Evolutionary conservation across 1,140 invertebrate genomes (phyloP).

Genomic region (Danaus plexippus): DNA sequence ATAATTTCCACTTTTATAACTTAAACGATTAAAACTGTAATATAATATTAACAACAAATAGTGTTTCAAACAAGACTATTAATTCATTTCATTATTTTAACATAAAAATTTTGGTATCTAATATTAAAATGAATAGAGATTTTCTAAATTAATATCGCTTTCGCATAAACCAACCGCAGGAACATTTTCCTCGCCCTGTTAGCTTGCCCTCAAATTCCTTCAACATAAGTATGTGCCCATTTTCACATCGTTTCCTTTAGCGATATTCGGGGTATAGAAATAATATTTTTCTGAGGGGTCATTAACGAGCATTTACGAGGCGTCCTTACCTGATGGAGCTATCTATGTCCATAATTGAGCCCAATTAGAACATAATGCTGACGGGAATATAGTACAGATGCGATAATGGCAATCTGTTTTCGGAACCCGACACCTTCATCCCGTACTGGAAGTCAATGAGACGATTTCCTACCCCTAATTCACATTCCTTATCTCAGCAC

Average conservation of each 20-base stretch:
- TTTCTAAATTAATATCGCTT: slow-evolving; percentile 26
- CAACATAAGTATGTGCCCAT: slow-evolving; percentile 49
- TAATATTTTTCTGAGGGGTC: slow-evolving; percentile 65
- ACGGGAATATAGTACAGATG: slow-evolving; percentile 63
- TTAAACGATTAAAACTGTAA: no score
- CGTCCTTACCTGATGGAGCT: slow-evolving; percentile 59
- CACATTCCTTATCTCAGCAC: slow-evolving; percentile 51
- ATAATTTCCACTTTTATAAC: no score
- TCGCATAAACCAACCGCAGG: slow-evolving; percentile 30
- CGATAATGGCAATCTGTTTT: slow-evolving; percentile 60
- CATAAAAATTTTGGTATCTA: no score
- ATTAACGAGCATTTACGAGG: slow-evolving; percentile 70
- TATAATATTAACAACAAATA: no score
- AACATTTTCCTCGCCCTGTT: slow-evolving; percentile 43
- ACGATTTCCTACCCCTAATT: slow-evolving; percentile 55
- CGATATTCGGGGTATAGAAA: slow-evolving; percentile 54
- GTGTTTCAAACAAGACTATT: no score
- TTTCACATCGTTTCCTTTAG: slow-evolving; percentile 50
- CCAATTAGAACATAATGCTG: slow-evolving; percentile 70
- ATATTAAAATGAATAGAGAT: no score
- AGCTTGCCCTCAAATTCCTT: slow-evolving; percentile 51
- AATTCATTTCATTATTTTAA: no score
- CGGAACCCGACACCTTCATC: slow-evolving; percentile 21
- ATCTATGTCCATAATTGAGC: slow-evolving; percentile 62
- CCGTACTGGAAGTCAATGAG: slow-evolving; percentile 42